Evolutionary conservation across 2,888 invertebrate genomes (phyloP), one percentile per base, ranked within the genome.

Genomic region (Molanna angustata): DNA sequence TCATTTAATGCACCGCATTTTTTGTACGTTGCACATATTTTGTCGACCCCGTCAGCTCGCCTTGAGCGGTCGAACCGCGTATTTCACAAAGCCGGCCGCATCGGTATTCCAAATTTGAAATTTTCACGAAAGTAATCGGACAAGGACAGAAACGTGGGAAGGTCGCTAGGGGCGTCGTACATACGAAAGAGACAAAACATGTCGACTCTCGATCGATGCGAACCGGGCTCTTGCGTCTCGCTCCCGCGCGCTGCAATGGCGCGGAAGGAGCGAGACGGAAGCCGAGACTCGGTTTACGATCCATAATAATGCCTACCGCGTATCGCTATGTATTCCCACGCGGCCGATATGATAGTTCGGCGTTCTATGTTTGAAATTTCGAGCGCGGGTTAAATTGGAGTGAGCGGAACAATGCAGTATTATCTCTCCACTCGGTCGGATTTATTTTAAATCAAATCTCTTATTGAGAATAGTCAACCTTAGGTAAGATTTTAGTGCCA

Each of bases 301-400:
- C 11, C 14, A 13, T 14, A 6, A 41, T 16, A 17, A 37, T 3
- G 4, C 6, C 37, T 37, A 37, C 17, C 14, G 48, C 19, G 32
- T 31, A 20, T 21, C 48, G 41, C 41, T 19, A 41, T 41, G 48
- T 48, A 49, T 49, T 49, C 49, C 42, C 42, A 49, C 49, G 49
- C 41, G 33, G 42, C 19, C 37, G 20, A 19, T 7, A 46, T 27
- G 19, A 4, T 6, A 19, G 41, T 18, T 41, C 20, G 27, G 39
- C n/a, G 39, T 46, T 35, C 33, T 35, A 17, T 21, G 33, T 19
- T 33, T 19, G 32, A 33, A 32, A 21, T 27, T 42, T 20, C 17
- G 43, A 49, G 49, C 43, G 49, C 49, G 49, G 49, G 49, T 49
- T 49, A 49, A 49, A 27, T 49, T 43, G 43, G 35, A 49, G 32